These are phyloP conservation scores for Prunella fulvescens DNA, from an alignment of 2,113 vertebrate species.

Conservation along the genomic window DNA sequence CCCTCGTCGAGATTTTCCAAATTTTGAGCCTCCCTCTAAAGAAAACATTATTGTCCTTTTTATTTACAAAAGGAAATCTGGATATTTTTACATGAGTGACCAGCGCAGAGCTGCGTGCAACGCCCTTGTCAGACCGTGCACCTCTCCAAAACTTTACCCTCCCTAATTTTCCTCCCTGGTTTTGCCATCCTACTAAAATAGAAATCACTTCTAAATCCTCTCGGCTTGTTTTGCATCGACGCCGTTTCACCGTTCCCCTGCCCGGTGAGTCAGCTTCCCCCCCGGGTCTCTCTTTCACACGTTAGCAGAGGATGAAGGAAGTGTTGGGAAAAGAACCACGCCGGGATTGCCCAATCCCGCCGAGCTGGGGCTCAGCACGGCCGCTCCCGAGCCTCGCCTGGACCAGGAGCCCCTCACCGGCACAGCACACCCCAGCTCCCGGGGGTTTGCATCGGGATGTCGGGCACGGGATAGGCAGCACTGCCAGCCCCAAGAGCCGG, in stretches of 20 bases:
- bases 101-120: background rate
- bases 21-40: background rate
- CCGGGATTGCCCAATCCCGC: background rate
- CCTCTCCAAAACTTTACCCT: background rate
- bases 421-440: background rate
- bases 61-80: conserved; percentile 41
- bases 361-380: background rate
- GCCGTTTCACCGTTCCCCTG: background rate
- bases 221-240: background rate
- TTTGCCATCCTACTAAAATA: background rate
- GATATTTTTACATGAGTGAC: background rate
- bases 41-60: conserved; percentile 10
- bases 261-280: conserved; percentile 41
- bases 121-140: rapidly evolving
- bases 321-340: background rate
- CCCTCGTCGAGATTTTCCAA: background rate
- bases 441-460: background rate
- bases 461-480: rapidly evolving
- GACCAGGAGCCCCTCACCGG: background rate
- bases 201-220: background rate
- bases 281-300: background rate
- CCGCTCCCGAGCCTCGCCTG: rapidly evolving
- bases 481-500: background rate
- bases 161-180: background rate
- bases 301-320: background rate